Base-by-base conservation (phyloP, 2,888 invertebrate genomes). In the Pammene fasciana region DNA sequence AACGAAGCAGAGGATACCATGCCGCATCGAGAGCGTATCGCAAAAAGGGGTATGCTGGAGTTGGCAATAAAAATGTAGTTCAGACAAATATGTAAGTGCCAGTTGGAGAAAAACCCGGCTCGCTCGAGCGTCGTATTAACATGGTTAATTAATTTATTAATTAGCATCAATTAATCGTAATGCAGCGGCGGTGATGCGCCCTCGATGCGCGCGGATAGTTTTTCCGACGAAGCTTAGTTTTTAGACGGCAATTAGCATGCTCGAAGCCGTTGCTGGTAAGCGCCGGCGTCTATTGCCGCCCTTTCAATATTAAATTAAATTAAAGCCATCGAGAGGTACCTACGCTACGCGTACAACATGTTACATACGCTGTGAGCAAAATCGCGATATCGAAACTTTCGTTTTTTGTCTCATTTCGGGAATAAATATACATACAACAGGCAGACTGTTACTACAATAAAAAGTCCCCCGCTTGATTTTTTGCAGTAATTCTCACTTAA, bases 91-190 rank as follows among this genome's bases (percentile, higher is more conserved):
- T 78, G 77, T 79, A 78, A 82, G 82, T 84, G 84, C 78, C 79
- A 72, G 75, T 75, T 1, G 68, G 65, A 81, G 82, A 90, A 90
- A 89, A 89, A 88, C 82, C 76, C 78, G 81, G 85, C 76, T 80
- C 82, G 80, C 80, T 85, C 82, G 84, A 82, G 86, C 89, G 86
- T 86, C 77, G 83, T 86, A 89, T 88, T 87, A 87, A 87, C 87
- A 89, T 89, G 87, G 85, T 82, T 90, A 90, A 90, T 90, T 90
- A 88, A 90, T 91, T 90, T 88, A 91, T 90, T 89, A 89, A 90
- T 91, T 90, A 89, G 82, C 88, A 89, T 89, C 86, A 89, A 90
- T 90, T 90, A 89, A 88, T 86, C 84, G 88, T 85, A 85, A 82
- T 86, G 83, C 82, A 75, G 80, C 80, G 81, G 77, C 77, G 79